A percentile compares a stretch with the other conserved stretches of the same genome.
Evolutionary conservation across 1,140 invertebrate species (phyloP).

Genomic region (Neotoxoptera formosana): DNA sequence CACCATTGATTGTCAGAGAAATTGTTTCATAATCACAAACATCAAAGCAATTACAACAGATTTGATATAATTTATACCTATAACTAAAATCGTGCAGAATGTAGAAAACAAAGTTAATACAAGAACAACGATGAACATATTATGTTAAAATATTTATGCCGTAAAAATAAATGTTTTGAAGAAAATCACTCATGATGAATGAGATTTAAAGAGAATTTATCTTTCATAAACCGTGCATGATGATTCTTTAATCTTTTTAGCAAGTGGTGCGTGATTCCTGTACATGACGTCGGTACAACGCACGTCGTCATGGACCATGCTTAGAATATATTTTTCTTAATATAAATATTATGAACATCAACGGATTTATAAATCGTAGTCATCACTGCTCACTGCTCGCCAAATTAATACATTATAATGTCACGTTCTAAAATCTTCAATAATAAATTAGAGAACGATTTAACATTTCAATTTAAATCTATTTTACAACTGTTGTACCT

Average conservation of each 20-base stretch:
- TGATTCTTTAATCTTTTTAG: constrained; percentile 13
- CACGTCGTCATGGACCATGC: neutral
- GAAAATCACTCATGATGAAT: neutral
- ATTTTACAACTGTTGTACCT: neutral
- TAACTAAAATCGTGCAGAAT: neutral
- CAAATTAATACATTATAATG: neutral
- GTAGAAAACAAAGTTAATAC: neutral
- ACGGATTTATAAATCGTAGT: neutral
- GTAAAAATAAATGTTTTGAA: neutral
- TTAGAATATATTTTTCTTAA: neutral
- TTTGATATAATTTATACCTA: neutral
- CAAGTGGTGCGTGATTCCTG: constrained; percentile 41
- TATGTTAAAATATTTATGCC: neutral
- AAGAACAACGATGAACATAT: neutral
- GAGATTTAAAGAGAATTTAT: neutral
- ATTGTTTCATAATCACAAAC: neutral
- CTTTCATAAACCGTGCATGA: constrained; percentile 6
- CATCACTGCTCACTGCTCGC: neutral
- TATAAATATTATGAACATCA: constrained; percentile 13
- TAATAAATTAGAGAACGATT: neutral
- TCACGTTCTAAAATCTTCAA: constrained; percentile 29
- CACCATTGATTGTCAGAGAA: neutral
- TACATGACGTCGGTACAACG: neutral
- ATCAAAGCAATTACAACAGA: neutral
- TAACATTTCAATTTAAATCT: neutral